phyloP scores from a whole-genome alignment of 2,888 invertebrate genomes.

The Orthosia gracilis region DNA sequence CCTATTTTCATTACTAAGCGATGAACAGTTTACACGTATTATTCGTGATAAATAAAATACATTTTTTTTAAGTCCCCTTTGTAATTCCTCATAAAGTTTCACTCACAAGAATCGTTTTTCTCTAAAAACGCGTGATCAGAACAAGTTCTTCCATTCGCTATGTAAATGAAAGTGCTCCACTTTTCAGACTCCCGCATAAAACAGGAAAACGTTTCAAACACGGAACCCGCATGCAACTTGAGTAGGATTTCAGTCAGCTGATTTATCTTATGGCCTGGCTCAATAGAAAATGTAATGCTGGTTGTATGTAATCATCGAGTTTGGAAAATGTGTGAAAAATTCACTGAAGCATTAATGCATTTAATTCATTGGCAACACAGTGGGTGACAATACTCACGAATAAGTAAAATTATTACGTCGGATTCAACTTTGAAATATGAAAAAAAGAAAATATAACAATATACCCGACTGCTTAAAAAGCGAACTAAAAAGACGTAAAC shows the following conservation, averaged over 20 bases:
- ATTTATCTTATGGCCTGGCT: conserved; percentile 40
- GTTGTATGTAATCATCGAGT: neutral
- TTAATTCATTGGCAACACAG: neutral
- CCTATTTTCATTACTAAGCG: too few relatives aligned
- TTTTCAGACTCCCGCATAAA: conserved; percentile 45
- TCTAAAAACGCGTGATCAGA: conserved; percentile 22
- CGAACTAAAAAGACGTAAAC: too few relatives aligned
- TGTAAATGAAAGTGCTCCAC: conserved; percentile 51
- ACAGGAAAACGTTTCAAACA: conserved; percentile 35
- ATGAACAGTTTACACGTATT: too few relatives aligned
- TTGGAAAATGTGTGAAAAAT: conserved; percentile 10
- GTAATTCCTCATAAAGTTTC: conserved; percentile 7
- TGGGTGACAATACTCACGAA: too few relatives aligned
- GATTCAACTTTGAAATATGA: too few relatives aligned
- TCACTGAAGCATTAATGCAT: neutral
- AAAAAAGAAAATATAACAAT: too few relatives aligned
- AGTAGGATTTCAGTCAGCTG: conserved; percentile 42
- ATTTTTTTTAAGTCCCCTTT: too few relatives aligned
- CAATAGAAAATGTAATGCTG: conserved; percentile 16
- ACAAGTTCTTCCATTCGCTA: conserved; percentile 29
- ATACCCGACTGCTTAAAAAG: too few relatives aligned
- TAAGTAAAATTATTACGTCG: too few relatives aligned
- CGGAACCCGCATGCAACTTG: conserved; percentile 54
- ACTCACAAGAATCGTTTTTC: conserved; percentile 18
- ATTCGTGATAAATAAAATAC: too few relatives aligned